phyloP scores from a whole-genome alignment of 2,888 invertebrate species.

The Phortica okadai region DNA sequence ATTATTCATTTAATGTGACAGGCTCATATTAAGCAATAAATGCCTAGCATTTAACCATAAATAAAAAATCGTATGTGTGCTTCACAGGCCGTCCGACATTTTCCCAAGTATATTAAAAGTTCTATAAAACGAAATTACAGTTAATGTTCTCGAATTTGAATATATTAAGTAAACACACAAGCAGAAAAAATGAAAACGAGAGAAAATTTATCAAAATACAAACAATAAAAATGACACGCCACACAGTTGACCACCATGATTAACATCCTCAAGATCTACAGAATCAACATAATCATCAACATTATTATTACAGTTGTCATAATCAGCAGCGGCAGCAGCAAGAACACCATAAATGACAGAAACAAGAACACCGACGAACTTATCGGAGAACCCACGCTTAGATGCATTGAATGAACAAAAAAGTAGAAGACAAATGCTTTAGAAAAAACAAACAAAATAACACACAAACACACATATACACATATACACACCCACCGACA shows the following conservation, averaged over 20 bases:
- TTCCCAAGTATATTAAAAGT: slow-evolving; percentile 1
- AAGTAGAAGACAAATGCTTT: background rate
- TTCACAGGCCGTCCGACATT: background rate
- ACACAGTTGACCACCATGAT: slow-evolving; percentile 20
- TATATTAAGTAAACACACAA: background rate
- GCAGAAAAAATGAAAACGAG: background rate
- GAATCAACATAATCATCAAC: slow-evolving; percentile 4
- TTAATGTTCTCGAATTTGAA: slow-evolving; percentile 1
- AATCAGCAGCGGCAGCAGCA: slow-evolving; percentile 9
- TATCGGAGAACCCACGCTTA: background rate
- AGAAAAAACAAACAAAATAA: background rate
- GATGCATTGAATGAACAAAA: background rate
- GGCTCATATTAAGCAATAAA: background rate
- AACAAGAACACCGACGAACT: background rate
- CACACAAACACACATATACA: background rate
- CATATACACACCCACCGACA: background rate
- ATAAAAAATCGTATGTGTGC: background rate
- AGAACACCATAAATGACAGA: slow-evolving; percentile 17
- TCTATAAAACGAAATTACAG: background rate
- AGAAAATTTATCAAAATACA: slow-evolving; percentile 26
- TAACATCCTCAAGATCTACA: background rate
- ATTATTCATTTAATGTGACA: background rate
- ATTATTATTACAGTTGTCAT: background rate
- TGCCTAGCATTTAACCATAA: background rate
- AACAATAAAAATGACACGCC: slow-evolving; percentile 20